These are phyloP conservation scores for Acanthosoma haemorrhoidale DNA, from an alignment of 2,888 invertebrate genomes.

Conservation along the genomic window DNA sequence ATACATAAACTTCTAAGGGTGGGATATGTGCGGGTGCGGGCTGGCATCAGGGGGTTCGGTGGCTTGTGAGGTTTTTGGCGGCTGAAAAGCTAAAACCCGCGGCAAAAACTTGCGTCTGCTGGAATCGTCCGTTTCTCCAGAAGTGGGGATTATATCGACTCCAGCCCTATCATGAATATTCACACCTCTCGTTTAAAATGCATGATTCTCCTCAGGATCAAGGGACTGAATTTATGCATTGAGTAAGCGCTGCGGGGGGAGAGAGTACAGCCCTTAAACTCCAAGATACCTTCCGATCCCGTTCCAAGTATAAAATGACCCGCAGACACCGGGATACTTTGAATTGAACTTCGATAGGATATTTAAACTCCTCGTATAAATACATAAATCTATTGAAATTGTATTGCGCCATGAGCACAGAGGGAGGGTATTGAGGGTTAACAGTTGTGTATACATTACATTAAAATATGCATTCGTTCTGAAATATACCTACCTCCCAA, in stretches of 20 bases:
- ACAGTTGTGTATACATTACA: no score
- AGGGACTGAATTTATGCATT: constrained; percentile 39
- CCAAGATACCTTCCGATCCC: background rate
- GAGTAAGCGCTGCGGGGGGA: constrained; percentile 16
- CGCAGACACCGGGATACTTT: no score
- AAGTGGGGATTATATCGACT: background rate
- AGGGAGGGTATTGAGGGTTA: no score
- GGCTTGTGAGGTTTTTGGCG: background rate
- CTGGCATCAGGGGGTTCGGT: background rate
- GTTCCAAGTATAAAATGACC: no score
- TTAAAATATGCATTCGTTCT: no score
- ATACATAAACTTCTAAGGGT: constrained; percentile 6
- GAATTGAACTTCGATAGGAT: no score
- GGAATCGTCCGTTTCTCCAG: background rate
- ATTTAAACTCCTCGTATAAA: no score
- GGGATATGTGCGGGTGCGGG: no score
- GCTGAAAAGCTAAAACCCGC: background rate
- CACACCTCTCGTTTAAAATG: constrained; percentile 36
- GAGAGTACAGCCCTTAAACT: background rate
- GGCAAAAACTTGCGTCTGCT: background rate
- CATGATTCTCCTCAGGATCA: constrained; percentile 34
- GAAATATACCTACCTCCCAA: no score
- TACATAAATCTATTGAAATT: no score
- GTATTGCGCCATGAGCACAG: no score
- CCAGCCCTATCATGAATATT: constrained; percentile 32